A percentile compares a stretch with the other conserved stretches of the same genome.
phyloP scores from a whole-genome alignment of 2,797 vertebrate genomes.

The Buceros bicornis region DNA sequence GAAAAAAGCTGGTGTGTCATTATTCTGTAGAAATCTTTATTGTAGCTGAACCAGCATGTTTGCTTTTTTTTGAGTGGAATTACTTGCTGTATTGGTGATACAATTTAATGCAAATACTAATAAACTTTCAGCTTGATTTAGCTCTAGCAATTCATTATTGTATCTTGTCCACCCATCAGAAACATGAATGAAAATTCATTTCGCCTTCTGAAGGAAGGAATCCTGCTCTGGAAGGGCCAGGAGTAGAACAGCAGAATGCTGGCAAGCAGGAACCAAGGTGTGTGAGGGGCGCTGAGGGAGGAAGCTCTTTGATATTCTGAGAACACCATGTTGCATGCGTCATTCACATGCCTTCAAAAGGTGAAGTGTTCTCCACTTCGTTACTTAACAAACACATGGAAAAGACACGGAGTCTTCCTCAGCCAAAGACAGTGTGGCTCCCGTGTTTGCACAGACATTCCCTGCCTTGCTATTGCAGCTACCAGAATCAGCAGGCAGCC shows the following conservation, averaged over 20 bases:
- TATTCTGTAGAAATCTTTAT: background rate
- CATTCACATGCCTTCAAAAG: background rate
- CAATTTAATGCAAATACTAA: background rate
- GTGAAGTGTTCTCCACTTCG: background rate
- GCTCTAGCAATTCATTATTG: background rate
- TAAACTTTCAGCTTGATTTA: background rate
- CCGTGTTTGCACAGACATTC: background rate
- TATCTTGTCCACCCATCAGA: background rate
- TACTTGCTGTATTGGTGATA: background rate
- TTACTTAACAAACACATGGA: background rate
- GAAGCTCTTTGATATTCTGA: background rate
- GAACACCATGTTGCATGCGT: background rate
- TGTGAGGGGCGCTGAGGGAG: accelerated
- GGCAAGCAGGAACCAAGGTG: background rate
- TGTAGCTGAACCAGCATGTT: background rate
- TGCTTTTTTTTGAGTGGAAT: background rate
- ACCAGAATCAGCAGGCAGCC: background rate
- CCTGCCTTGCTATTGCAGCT: background rate
- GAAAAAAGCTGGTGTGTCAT: background rate
- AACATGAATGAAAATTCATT: background rate
- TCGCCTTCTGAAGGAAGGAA: background rate
- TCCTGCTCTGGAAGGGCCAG: background rate
- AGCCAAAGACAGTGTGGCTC: background rate
- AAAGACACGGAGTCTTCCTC: background rate
- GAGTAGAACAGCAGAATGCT: background rate